These are phyloP conservation scores for Monopis laevigella DNA, from an alignment of 2,888 invertebrate species.

Conservation along the genomic window DNA sequence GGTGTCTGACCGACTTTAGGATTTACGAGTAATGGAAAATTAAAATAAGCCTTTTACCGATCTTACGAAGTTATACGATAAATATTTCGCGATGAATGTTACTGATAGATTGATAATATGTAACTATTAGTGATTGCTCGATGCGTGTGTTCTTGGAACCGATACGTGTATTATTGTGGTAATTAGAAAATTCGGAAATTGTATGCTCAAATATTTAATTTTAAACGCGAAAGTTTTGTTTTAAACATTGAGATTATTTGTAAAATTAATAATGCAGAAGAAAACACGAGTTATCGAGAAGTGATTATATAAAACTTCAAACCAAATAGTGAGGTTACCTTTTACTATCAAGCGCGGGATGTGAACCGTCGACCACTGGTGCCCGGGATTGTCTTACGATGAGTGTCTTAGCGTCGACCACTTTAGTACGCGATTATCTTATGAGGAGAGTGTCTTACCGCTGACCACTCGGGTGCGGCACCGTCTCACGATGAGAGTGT, in stretches of 20 bases:
- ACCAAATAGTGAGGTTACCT: constrained; percentile 66
- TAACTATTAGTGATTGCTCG: constrained; percentile 8
- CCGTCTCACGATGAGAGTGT: too few relatives aligned
- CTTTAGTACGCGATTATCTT: too few relatives aligned
- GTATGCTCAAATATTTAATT: constrained; percentile 4
- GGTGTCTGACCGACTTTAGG: constrained; percentile 50
- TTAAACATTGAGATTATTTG: too few relatives aligned
- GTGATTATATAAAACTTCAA: constrained; percentile 28
- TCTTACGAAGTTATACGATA: too few relatives aligned
- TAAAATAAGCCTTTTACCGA: too few relatives aligned
- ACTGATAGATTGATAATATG: constrained; percentile 28
- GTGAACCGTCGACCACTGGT: too few relatives aligned
- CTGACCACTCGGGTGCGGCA: too few relatives aligned
- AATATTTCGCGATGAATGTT: constrained; percentile 66
- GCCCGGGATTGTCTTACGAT: too few relatives aligned
- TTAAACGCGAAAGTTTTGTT: neutral
- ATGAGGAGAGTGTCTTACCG: too few relatives aligned
- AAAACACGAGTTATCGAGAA: too few relatives aligned
- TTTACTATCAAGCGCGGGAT: constrained; percentile 38
- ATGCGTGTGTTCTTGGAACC: constrained; percentile 9
- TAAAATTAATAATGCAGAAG: too few relatives aligned
- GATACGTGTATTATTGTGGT: constrained; percentile 5
- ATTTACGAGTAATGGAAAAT: constrained; percentile 55
- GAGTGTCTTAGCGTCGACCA: too few relatives aligned
- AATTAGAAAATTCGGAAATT: constrained; percentile 2